These are phyloP conservation scores for Castor canadensis DNA, from an alignment of 2,113 vertebrate species.

Conservation along the genomic window DNA sequence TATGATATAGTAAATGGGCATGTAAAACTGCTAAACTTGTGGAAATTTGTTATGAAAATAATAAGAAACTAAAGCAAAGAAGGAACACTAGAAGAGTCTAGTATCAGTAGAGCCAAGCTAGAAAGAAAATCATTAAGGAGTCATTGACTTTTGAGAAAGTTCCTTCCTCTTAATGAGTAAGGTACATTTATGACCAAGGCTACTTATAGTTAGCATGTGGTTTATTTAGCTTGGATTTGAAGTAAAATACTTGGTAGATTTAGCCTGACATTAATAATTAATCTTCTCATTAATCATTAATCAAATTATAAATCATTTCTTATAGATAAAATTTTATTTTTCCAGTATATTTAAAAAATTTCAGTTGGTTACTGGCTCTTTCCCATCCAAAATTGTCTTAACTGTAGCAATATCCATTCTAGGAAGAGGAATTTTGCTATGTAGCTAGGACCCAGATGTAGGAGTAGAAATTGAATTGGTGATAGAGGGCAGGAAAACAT, in stretches of 20 bases:
- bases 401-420: neutral
- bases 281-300: no score
- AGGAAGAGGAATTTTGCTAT: neutral
- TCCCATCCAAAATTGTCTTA: neutral
- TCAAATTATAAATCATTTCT: no score
- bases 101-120: neutral
- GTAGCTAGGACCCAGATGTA: neutral
- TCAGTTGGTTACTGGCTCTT: neutral
- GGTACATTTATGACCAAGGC: neutral
- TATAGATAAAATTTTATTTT: conserved; percentile 36
- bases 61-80: neutral
- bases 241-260: neutral
- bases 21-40: conserved; percentile 23
- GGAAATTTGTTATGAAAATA: neutral
- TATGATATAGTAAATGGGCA: neutral
- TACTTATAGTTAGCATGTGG: neutral
- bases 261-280: neutral
- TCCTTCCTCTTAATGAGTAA: neutral
- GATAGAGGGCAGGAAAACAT: neutral
- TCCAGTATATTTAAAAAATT: neutral
- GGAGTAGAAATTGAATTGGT: neutral
- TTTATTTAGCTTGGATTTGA: neutral
- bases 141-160: conserved; percentile 6
- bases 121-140: neutral
- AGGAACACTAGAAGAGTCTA: neutral